Evolutionary conservation across 2,113 vertebrate genomes (phyloP), one percentile per base, ranked within the genome.

Genomic region (Gambusia holbrooki): DNA sequence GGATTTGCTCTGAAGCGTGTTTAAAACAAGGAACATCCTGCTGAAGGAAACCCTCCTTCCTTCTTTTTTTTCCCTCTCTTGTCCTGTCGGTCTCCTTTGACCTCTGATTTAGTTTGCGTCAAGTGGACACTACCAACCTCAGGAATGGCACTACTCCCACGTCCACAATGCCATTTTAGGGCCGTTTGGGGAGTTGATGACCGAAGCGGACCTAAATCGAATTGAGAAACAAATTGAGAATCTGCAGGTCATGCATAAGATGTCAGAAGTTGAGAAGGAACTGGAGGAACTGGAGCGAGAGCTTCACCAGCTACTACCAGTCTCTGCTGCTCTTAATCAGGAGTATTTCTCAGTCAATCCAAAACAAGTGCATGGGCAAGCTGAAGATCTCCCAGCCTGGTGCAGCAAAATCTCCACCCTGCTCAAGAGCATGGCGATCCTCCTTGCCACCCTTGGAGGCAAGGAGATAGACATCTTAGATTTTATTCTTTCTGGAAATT

Each of bases 221-320:
- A 96, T 99, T 77, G 97, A 99, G 91, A 96, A 95, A 95, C 97
- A 96, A 89, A 97, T 99, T 66, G 97, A 98, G 87, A 98, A 97
- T 89, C 95, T 99, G 67, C 97, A 96, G 81, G 97, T 99, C 74
- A 94, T 98, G 95, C 96, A 96, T 87, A 95, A 97, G 83, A 95
- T 93, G 1, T 96, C 95, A 67, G 95, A 93, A 60, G 96, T 96
- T 19, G 96, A 96, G 92, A 96, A 92, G 22, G 95, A 95, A 81
- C 90, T 96, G 69, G 93, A 94, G 81, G 92, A 94, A 76, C 92
- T 95, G 61, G 96, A 97, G 87, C 92, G 88, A 62, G 95, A 98
- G 87, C 92, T 97, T 75, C 95, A 92, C 48, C 96, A 95, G 62
- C 94, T 98, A 25, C 84, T 96, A 15, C 96, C 95, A 0, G 93